A percentile compares a stretch with the other conserved stretches of the same genome.
Evolutionary conservation across 1,140 invertebrate species (phyloP).

Genomic region (Contarinia nasturtii): DNA sequence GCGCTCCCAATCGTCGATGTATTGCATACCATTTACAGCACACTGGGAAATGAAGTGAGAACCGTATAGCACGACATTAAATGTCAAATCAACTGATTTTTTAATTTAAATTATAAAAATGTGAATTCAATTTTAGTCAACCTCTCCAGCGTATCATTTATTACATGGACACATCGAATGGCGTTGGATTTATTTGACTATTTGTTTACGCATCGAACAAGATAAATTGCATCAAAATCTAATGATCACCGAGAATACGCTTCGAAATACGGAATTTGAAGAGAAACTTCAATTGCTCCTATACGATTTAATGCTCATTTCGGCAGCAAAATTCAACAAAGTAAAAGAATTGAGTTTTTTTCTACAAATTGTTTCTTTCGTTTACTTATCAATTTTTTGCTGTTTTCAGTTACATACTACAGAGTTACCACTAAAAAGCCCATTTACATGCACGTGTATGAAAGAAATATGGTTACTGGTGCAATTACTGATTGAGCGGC

Average conservation of each 20-base stretch:
- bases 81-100: background rate
- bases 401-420: constrained; percentile 11
- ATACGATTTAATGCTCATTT: constrained; percentile 1
- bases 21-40: background rate
- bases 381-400: background rate
- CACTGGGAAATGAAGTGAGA: background rate
- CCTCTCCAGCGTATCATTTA: constrained; percentile 15
- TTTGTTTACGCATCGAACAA: constrained; percentile 11
- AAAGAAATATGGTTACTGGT: constrained; percentile 18
- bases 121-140: background rate
- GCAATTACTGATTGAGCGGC: constrained; percentile 4
- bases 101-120: background rate
- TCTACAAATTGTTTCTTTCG: background rate
- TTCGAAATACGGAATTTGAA: background rate
- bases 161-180: constrained; percentile 20
- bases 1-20: background rate
- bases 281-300: background rate
- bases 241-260: background rate
- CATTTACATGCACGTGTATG: constrained; percentile 17
- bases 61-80: background rate
- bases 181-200: constrained; percentile 15
- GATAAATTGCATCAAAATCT: constrained; percentile 3
- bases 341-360: constrained; percentile 1
- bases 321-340: constrained; percentile 2
- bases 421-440: constrained; percentile 8